A percentile compares a stretch with the other conserved stretches of the same genome.
phyloP scores from a whole-genome alignment of 2,888 invertebrate genomes.

The Lysandra coridon region DNA sequence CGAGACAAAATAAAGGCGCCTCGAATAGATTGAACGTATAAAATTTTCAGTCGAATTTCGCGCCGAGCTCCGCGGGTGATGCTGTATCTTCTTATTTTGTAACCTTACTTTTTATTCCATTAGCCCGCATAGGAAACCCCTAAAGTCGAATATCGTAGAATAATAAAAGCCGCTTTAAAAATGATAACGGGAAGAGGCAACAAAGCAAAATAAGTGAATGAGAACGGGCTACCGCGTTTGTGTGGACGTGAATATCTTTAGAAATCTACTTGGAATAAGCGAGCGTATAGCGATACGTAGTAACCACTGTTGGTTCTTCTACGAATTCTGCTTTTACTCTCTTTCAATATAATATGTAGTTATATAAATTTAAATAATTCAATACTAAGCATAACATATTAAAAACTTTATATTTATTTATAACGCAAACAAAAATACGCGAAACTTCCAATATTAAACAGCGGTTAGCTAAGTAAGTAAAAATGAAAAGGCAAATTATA shows the following conservation, averaged over 20 bases:
- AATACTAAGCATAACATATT: not conserved
- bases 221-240: conserved; percentile 63
- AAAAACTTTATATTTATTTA: not conserved
- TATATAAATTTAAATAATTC: too few relatives aligned
- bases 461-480: conserved; percentile 34
- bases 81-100: conserved; percentile 79
- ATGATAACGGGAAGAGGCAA: conserved; percentile 73
- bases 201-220: conserved; percentile 70
- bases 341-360: too few relatives aligned
- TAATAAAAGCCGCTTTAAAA: conserved; percentile 79
- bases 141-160: conserved; percentile 78
- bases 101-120: conserved; percentile 81
- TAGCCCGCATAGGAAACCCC: conserved; percentile 76
- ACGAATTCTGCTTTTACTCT: too few relatives aligned
- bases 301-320: too few relatives aligned
- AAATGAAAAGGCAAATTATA: conserved; percentile 40
- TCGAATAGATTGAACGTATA: conserved; percentile 80
- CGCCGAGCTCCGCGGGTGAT: conserved; percentile 75
- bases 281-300: not conserved
- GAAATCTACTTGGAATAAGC: not conserved
- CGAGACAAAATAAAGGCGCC: conserved; percentile 77
- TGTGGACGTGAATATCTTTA: not conserved
- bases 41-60: conserved; percentile 80
- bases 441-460: conserved; percentile 9
- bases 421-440: conserved; percentile 4